Base-by-base conservation (phyloP, 2,797 vertebrate genomes). In the Molossus molossus region DNA sequence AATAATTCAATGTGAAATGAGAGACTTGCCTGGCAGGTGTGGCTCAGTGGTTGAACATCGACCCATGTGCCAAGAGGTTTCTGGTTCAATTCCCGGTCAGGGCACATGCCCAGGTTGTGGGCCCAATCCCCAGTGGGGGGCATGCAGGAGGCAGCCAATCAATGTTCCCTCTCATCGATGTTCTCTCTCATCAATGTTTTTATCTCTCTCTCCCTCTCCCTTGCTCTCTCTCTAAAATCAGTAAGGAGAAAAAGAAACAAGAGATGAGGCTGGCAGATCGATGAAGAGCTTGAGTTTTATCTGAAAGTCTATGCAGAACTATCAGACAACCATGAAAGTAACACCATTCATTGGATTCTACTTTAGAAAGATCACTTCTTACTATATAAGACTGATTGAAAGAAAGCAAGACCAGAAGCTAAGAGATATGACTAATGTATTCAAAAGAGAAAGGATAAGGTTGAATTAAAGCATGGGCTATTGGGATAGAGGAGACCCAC, bases 301-400 rank as follows among this genome's bases (percentile, higher is more conserved):
- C 57, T 80, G 73, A 40, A 88, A 65, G 12, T 27, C 14, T 67
- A 6, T 55, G n/a, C 72, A 79, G 25, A 92, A 53, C 79, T 80
- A 87, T 72, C 60, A 91, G 7, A 4, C 82, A 94, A 87, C 33
- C 11, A 57, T 76, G 62, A 40, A 88, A 79, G 48, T 45, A 27
- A 60, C 57, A 55, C 33, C 33, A 33, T 33, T 50, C 82, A 57
- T 75, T 83, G 8, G 8, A 33, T 83, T 86, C 11, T 69, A 40
- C 55, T 93, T 84, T 7, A 72, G 37, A 83, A 72, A 84, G 37
- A 25, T 60, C 70, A 67, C 33, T 40, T 94, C 86, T 93, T 77
- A 69, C 21, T 72, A 7, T 37, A 14, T 33, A 20, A n/a, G 62
- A 70, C 14, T 89, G 11, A 86, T 17, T 69, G 23, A 85, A 96